phyloP scores from a whole-genome alignment of 2,888 invertebrate genomes.

The Dichetophora obliterata region DNA sequence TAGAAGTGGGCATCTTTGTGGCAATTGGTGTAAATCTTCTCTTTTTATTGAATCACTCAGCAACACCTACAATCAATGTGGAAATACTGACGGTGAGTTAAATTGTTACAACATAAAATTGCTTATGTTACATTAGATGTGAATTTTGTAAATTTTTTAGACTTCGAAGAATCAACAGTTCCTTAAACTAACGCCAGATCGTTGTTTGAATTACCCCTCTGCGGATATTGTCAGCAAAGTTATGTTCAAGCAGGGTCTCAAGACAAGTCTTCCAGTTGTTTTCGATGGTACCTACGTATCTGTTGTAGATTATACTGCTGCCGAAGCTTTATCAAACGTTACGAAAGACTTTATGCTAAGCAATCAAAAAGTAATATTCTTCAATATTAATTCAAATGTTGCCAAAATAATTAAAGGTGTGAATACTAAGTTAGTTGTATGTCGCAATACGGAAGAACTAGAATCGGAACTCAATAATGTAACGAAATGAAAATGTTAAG shows the following conservation, averaged over 20 bases:
- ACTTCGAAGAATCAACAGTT: constrained; percentile 80
- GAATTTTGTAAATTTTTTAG: constrained; percentile 49
- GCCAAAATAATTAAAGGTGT: constrained; percentile 82
- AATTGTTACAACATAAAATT: background rate
- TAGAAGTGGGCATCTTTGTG: constrained; percentile 88
- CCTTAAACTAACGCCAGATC: constrained; percentile 86
- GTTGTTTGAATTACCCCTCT: constrained; percentile 92
- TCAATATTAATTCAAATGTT: constrained; percentile 86
- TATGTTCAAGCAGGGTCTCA: constrained; percentile 84
- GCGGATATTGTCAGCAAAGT: constrained; percentile 89
- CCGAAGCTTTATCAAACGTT: constrained; percentile 81
- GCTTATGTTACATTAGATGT: background rate
- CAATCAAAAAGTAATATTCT: constrained; percentile 84
- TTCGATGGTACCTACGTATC: constrained; percentile 91
- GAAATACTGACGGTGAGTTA: constrained; percentile 78
- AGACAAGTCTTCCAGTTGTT: constrained; percentile 78
- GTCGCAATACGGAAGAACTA: constrained; percentile 60
- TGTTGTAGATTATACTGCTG: constrained; percentile 89
- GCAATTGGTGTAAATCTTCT: constrained; percentile 86
- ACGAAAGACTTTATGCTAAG: constrained; percentile 81
- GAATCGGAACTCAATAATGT: background rate
- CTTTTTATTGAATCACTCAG: constrained; percentile 89
- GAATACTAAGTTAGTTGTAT: constrained; percentile 58
- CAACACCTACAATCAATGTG: constrained; percentile 85
- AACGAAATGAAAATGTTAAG: too few species aligned